Percentiles rank a stretch among this genome's conserved stretches.
These are phyloP conservation scores for Altica lythri DNA, from an alignment of 2,888 invertebrate species.

Conservation along the genomic window DNA sequence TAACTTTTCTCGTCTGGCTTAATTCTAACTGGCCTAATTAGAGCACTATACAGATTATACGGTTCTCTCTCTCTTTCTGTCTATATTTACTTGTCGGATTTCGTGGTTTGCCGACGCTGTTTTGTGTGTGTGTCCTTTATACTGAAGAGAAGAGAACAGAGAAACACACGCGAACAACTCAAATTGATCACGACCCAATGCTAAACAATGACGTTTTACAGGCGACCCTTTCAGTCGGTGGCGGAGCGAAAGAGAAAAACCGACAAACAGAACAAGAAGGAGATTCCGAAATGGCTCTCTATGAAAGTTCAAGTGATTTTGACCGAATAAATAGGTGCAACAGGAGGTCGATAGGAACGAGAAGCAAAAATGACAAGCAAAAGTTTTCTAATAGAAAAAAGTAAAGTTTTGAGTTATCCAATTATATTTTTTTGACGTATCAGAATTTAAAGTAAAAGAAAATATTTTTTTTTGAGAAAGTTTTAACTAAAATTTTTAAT, in stretches of 20 bases:
- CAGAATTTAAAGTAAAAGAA: too few relatives aligned
- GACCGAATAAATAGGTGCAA: neutral
- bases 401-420: too few relatives aligned
- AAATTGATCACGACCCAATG: slow-evolving; percentile 15
- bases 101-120: slow-evolving; percentile 9
- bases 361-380: too few relatives aligned
- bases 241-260: too few relatives aligned
- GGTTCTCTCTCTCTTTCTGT: neutral
- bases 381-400: too few relatives aligned
- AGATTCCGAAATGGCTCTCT: neutral
- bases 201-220: slow-evolving; percentile 27
- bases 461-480: too few relatives aligned
- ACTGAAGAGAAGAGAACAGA: slow-evolving; percentile 2
- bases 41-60: slow-evolving; percentile 9
- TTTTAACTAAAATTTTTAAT: too few relatives aligned
- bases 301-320: neutral
- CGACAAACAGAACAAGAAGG: too few relatives aligned
- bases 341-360: neutral
- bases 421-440: too few relatives aligned
- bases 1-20: slow-evolving; percentile 4
- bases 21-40: slow-evolving; percentile 12
- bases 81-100: slow-evolving; percentile 12
- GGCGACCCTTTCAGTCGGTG: slow-evolving; percentile 23
- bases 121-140: slow-evolving; percentile 16
- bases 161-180: slow-evolving; percentile 3